A percentile compares a stretch with the other conserved stretches of the same genome.
These are phyloP conservation scores for Nephrotoma appendiculata DNA, from an alignment of 2,888 invertebrate species.

Conservation along the genomic window DNA sequence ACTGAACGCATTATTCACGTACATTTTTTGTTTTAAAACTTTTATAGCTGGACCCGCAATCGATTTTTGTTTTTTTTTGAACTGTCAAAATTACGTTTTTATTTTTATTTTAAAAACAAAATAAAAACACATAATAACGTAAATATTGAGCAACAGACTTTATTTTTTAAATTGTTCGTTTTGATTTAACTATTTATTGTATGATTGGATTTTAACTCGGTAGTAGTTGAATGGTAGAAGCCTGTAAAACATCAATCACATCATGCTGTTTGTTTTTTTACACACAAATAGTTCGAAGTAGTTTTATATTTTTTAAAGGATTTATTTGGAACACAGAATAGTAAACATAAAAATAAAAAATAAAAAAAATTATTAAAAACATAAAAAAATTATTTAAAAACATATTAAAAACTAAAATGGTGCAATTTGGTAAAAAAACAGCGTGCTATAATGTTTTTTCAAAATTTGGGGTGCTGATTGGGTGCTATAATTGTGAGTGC, in stretches of 20 bases:
- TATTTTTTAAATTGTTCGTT: background rate
- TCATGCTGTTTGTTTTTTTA: background rate
- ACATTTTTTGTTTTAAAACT: background rate
- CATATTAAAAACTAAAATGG: background rate
- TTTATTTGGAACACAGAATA: background rate
- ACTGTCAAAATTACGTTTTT: background rate
- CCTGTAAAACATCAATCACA: background rate
- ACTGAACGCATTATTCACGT: background rate
- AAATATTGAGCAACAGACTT: background rate
- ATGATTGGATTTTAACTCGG: background rate
- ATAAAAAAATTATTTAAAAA: background rate
- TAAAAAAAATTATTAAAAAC: background rate
- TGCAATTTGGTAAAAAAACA: background rate
- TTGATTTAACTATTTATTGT: background rate
- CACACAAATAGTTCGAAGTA: background rate
- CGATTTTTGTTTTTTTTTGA: background rate
- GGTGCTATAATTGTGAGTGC: background rate
- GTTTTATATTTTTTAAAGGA: background rate
- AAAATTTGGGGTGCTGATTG: background rate
- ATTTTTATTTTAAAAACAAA: background rate
- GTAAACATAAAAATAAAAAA: background rate
- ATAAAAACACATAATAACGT: background rate
- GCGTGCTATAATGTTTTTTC: background rate
- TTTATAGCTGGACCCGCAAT: background rate
- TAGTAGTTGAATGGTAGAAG: background rate